Conservation (phyloP, 2,113 vertebrate genomes). For the Recurvirostra avosetta region DNA sequence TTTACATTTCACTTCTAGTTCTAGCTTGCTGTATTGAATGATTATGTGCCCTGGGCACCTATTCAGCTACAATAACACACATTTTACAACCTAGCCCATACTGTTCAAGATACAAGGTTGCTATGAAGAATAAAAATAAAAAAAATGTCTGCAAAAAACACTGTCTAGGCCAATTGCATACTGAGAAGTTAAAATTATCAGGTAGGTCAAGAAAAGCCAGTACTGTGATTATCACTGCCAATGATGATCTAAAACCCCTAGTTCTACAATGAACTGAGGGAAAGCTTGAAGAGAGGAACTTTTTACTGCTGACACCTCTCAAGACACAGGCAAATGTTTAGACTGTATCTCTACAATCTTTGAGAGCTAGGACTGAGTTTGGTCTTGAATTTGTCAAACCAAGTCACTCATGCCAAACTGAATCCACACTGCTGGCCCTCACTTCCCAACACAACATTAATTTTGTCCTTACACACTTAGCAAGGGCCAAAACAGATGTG, state of each 20-base stretch:
- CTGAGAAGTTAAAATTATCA: neutral
- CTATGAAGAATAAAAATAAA: neutral
- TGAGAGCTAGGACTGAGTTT: neutral
- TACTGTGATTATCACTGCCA: neutral
- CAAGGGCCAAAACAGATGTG: neutral
- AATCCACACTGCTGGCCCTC: neutral
- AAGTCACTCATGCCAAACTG: neutral
- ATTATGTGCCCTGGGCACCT: neutral
- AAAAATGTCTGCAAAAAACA: neutral
- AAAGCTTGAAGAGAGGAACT: neutral
- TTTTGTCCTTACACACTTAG: neutral
- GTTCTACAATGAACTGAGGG: neutral
- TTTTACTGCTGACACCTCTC: neutral
- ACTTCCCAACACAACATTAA: neutral
- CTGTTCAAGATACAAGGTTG: neutral
- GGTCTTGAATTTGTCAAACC: neutral
- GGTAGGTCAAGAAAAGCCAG: neutral
- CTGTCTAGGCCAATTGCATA: neutral
- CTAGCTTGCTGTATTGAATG: neutral
- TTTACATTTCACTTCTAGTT: neutral
- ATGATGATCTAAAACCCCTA: neutral
- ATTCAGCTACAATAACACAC: neutral
- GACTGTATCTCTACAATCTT: neutral
- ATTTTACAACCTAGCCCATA: neutral
- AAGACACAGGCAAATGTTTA: neutral